Evolutionary conservation across 2,113 vertebrate genomes (phyloP), one percentile per base, ranked within the genome.

Genomic region (Leiothrix lutea): DNA sequence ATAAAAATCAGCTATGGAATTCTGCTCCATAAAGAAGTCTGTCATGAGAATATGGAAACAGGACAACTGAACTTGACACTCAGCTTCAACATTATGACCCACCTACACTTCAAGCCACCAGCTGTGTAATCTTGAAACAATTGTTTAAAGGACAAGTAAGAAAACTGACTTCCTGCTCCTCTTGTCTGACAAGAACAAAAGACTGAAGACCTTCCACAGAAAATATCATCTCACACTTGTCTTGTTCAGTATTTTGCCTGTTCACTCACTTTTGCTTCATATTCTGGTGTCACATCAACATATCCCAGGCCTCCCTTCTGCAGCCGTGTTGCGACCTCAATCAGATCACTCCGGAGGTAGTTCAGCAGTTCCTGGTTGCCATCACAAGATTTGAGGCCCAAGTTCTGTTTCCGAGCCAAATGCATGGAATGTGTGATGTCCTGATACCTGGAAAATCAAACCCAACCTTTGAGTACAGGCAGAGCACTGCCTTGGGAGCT

Each of bases 291-390:
- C 93, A 99, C 98, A 22, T 99, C 99, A 88, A 99, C 94, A 86
- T 99, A 99, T 53, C 99, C 99, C 86, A 99, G 98, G 29, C 99
- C 99, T 50, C 99, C 99, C 80, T 99, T 99, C 71, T 99, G 98
- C 78, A 99, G 98, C 26, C 99, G 98, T 0, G 99, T 99, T 14
- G 99, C 98, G 9, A 99, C 98, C 92, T 99, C 99, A 82, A 99
- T 98, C n/a, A 99, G 98, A 95, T 99, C 99, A 58, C 98, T 99
- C 26, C 98, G 98, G 92, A 99, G 96, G 94, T 98, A 99, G 90
- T 98, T 99, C 82, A 99, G 98, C 70, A 99, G 98, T 58, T 99
- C 99, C 82, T 98, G 95, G 86, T 98, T 98, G 62, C 99, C 99
- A 20, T 99, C 99, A 61, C 99, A 99, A 64, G 96, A 98, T 86